phyloP scores from a whole-genome alignment of 2,888 invertebrate species.

The Cryptus armator region DNA sequence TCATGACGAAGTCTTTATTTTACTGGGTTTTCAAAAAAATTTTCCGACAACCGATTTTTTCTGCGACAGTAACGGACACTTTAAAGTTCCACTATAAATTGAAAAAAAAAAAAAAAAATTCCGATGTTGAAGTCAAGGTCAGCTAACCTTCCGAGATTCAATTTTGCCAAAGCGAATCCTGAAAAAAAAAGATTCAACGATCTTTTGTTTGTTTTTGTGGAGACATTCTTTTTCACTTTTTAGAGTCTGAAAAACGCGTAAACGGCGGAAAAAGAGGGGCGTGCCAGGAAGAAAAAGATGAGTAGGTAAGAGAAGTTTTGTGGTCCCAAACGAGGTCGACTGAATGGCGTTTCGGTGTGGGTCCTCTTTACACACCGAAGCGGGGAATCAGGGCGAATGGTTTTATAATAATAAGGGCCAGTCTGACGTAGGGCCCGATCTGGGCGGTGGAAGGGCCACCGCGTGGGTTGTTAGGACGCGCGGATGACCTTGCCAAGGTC shows the following conservation, averaged over 20 bases:
- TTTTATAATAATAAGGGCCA: constrained; percentile 80
- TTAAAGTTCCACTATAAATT: too few relatives aligned
- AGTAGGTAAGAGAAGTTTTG: constrained; percentile 57
- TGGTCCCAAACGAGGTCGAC: constrained; percentile 72
- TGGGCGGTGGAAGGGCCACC: constrained; percentile 70
- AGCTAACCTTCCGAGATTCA: neutral
- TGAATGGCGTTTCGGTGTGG: constrained; percentile 75
- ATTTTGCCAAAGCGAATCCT: neutral
- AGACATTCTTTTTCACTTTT: neutral
- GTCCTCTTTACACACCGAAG: constrained; percentile 31
- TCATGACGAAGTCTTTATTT: too few relatives aligned
- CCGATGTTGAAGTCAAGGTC: neutral
- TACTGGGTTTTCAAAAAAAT: too few relatives aligned
- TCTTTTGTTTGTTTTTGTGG: neutral
- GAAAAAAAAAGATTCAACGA: neutral
- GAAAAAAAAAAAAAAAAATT: neutral
- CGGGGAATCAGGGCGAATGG: constrained; percentile 77
- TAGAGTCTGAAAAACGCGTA: constrained; percentile 10
- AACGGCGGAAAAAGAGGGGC: constrained; percentile 39
- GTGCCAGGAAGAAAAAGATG: constrained; percentile 41
- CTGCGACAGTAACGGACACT: too few relatives aligned
- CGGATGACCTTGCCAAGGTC: constrained; percentile 84
- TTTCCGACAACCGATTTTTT: too few relatives aligned
- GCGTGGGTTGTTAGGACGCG: constrained; percentile 78
- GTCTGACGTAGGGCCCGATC: constrained; percentile 46